Base-by-base conservation (phyloP, 2,113 vertebrate genomes). In the Anarhynchus alexandrinus region DNA sequence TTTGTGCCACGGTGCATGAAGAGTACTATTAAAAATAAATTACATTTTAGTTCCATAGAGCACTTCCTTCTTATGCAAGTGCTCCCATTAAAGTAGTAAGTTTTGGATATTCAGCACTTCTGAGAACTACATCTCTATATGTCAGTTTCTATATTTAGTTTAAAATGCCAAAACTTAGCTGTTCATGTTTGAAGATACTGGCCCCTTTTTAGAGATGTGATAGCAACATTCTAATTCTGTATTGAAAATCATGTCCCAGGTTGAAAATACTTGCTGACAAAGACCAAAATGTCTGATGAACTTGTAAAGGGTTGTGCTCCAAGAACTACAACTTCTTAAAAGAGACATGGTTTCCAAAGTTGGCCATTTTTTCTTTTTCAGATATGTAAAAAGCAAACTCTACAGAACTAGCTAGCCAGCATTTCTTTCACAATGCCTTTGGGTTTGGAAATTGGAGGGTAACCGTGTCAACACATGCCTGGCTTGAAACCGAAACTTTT, bases 21-120 rank as follows among this genome's bases (percentile, higher is more conserved):
- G 52, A 81, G 14, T 52, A 40, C 43, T 87, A 40, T 81, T 81
- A 92, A 88, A 82, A 90, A 88, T 88, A 83, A 88, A 90, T 88
- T 81, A 59, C 42, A 67, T 77, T 83, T 93, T 86, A 78, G 59
- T 43, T 94, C 59, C 61, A 51, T 32, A 74, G 55, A 88, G 42
- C 21, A 67, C 32, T 88, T 90, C 23, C 30, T 81, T 62, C 29
- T 88, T 71, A 64, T 10, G 2, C 13, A 80, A 77, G 32, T 42
- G 30, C 7, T 92, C 42, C 58, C 42, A 76, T 57, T 93, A 77
- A 90, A 88, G 14, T 26, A 38, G 62, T 15, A 77, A 77, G 6
- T 59, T 93, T 80, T 69, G 62, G 78, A 73, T 88, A 90, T 90
- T 92, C 76, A 88, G 51, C 76, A 78, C 30, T 91, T 88, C 88